Base-by-base conservation (phyloP, 2,113 vertebrate genomes). In the Lophotis ruficrista region DNA sequence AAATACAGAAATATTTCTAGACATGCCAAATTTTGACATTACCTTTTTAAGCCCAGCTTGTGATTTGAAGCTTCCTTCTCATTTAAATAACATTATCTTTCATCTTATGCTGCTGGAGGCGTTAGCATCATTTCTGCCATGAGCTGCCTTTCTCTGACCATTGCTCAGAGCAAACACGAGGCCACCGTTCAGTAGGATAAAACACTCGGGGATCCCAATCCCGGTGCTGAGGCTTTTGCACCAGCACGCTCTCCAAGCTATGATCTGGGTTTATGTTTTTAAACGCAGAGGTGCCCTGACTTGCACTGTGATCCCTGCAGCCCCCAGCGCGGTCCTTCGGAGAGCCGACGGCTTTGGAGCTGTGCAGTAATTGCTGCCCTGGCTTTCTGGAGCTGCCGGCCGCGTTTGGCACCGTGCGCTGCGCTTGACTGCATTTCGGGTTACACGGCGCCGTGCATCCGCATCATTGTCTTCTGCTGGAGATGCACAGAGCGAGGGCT, bases 331-430 rank as follows among this genome's bases (percentile, higher is more conserved):
- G 14, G 57, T 64, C 68, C 43, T 41, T 30, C 2, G 28, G 79
- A 17, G 23, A 37, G 31, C 17, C 43, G 23, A 1, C 7, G n/a
- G 69, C 69, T 37, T 11, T 9, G 27, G 77, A 13, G 58, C 66
- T 15, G 43, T 27, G 50, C 33, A 3, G 1, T 31, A 43, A 43
- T 5, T 4, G 17, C 25, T 20, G 12, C 65, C 41, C 38, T 23
- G 66, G 14, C 31, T 22, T 72, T 43, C 38, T 24, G 54, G 19
- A 7, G 38, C 18, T 12, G 13, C 23, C 7, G 20, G n/a, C 30
- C 1, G 4, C 14, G 0, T 41, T 41, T 41, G 75, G 53, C 53
- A 43, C 41, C 18, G 1, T 3, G 38, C 5, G 4, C 83, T 25
- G 83, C 78, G 31, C 56, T 57, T 9, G 28, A 1, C 57, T 62